Conservation (phyloP, 2,113 vertebrate genomes). For the Gnathonemus echidnorhynchus region DNA sequence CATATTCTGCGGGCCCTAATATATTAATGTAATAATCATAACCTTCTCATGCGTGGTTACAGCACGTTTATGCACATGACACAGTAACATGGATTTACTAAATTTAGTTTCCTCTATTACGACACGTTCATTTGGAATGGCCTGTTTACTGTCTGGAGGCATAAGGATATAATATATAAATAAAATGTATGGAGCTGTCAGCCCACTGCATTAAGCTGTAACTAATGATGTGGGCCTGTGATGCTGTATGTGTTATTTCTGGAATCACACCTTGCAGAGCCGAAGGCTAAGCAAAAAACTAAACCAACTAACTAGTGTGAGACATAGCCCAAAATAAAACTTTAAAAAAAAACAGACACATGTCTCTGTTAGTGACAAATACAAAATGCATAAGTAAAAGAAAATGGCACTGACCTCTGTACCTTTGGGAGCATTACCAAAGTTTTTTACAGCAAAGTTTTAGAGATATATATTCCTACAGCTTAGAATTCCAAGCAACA, state of each 20-base stretch:
- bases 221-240: neutral
- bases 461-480: neutral
- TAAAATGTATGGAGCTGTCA: neutral
- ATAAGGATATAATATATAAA: neutral
- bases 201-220: neutral
- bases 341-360: neutral
- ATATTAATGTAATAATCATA: neutral
- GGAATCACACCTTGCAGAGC: neutral
- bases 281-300: neutral
- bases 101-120: neutral
- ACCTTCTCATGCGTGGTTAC: neutral
- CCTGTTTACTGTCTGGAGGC: neutral
- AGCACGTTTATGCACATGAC: neutral
- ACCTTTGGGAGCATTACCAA: neutral
- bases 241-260: neutral
- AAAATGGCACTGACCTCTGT: neutral
- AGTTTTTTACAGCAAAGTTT: neutral
- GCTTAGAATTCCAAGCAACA: neutral
- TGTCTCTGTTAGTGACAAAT: neutral
- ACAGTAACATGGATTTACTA: neutral
- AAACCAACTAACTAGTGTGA: neutral
- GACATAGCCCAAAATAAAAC: neutral
- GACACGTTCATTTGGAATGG: neutral
- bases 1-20: neutral
- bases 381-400: neutral